Conservation (phyloP, 2,797 vertebrate genomes). For the Betta splendens region DNA sequence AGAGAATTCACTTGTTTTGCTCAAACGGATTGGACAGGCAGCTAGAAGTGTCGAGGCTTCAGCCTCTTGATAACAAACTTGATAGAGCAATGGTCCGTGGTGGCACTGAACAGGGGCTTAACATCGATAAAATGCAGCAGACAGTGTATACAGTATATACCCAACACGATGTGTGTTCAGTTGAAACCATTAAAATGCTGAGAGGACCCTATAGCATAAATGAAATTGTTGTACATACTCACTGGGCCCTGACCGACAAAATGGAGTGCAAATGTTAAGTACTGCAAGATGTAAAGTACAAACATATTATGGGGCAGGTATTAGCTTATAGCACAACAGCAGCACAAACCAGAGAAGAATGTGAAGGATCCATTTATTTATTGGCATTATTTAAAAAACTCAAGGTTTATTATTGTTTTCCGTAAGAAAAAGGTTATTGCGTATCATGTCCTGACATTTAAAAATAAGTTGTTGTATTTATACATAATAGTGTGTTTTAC, state of each 20-base stretch:
- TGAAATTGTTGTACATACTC: constrained; percentile 85
- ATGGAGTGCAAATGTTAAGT: constrained; percentile 89
- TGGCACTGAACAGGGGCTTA: constrained; percentile 73
- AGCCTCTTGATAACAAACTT: constrained; percentile 71
- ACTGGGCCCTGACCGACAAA: constrained; percentile 86
- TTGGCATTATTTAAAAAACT: constrained; percentile 34
- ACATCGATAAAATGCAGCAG: constrained; percentile 79
- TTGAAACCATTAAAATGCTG: constrained; percentile 81
- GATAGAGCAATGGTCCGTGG: constrained; percentile 76
- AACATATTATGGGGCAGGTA: constrained; percentile 82
- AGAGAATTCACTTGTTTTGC: constrained; percentile 66
- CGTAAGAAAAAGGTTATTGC: constrained; percentile 18
- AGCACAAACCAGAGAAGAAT: constrained; percentile 64
- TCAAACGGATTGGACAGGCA: constrained; percentile 77
- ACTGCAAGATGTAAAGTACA: constrained; percentile 83
- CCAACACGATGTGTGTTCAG: constrained; percentile 77
- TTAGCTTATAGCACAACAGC: constrained; percentile 81
- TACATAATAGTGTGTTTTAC: not conserved
- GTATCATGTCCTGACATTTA: constrained; percentile 45
- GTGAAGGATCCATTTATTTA: constrained; percentile 36
- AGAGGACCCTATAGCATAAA: constrained; percentile 82
- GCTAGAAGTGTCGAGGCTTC: constrained; percentile 66
- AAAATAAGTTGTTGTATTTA: constrained; percentile 12
- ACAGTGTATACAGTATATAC: constrained; percentile 73
- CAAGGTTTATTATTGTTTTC: constrained; percentile 41